phyloP scores from a whole-genome alignment of 1,140 invertebrate species.

The Cydia splendana region DNA sequence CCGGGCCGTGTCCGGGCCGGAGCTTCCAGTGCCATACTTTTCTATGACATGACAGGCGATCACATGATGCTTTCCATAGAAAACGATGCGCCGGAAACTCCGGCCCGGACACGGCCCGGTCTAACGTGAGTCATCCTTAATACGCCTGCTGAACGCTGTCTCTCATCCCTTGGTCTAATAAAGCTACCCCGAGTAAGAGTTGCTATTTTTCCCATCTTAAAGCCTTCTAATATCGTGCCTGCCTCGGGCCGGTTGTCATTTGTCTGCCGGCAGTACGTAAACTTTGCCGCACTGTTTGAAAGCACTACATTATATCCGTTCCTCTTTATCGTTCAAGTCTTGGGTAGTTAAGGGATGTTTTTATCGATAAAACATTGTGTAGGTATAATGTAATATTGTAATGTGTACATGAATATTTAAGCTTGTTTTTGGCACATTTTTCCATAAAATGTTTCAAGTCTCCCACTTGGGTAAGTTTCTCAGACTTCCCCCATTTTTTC shows the following conservation, averaged over 20 bases:
- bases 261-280: slow-evolving; percentile 70
- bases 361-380: slow-evolving; percentile 33
- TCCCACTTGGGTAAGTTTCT: no score
- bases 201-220: slow-evolving; percentile 76
- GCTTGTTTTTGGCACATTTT: no score
- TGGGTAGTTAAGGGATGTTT: slow-evolving; percentile 41
- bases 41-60: no score
- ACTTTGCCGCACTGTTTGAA: slow-evolving; percentile 74
- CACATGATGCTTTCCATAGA: no score
- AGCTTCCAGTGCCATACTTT: no score
- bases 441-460: no score
- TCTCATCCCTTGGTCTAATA: slow-evolving; percentile 38
- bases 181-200: slow-evolving; percentile 63
- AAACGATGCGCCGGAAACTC: accelerated
- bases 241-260: slow-evolving; percentile 71
- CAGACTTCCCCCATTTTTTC: no score
- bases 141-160: background rate
- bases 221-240: slow-evolving; percentile 72
- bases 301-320: slow-evolving; percentile 73
- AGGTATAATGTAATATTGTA: no score
- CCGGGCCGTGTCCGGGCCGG: no score
- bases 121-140: no score
- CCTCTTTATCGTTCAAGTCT: slow-evolving; percentile 63
- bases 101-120: no score
- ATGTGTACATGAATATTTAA: no score